Base-by-base conservation (phyloP, 2,888 invertebrate species). In the Melieria picta region DNA sequence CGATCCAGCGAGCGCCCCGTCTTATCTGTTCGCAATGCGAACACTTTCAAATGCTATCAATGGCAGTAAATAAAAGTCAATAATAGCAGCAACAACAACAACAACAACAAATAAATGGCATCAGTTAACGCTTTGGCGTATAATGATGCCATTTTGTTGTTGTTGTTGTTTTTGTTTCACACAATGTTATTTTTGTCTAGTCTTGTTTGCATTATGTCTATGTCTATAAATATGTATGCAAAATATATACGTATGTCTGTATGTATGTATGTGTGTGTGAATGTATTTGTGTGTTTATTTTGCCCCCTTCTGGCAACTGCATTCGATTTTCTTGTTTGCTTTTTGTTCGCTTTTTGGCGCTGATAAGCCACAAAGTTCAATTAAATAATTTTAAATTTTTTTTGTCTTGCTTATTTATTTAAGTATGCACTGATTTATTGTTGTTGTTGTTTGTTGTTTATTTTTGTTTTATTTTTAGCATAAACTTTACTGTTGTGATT, bases 241-340 rank as follows among this genome's bases (percentile, higher is more conserved):
- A 55, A 48, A 45, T 64, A 57, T 63, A 62, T 62, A 64, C 47
- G 48, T 45, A 7, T 61, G 62, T 62, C 10, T 69, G 69, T 13
- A 56, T 69, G 48, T 5, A 42, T 56, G 43, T 69, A n/a, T n/a
- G n/a, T n/a, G n/a, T n/a, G n/a, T n/a, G n/a, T n/a, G n/a, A n/a
- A 56, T 69, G 48, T 5, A 42, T 56, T 13, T 69, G 16, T 62
- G 10, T 52, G 52, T 5, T 13, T 11, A n/a, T n/a, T n/a, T 63
- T 63, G 46, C 48, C 1, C 47, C 16, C 7, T 48, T 10, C 30
- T 55, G 6, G 11, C 43, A 42, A 43, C 30, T 43, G 58, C 42
- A 58, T 30, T 60, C 50, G 10, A 13, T 16, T 16, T 64, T 30
- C 50, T 50, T 30, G 42, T 30, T 30, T 30, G 30, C 30, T 30